Evolutionary conservation across 2,888 invertebrate genomes (phyloP).

Genomic region (Pristionchus mayeri): DNA sequence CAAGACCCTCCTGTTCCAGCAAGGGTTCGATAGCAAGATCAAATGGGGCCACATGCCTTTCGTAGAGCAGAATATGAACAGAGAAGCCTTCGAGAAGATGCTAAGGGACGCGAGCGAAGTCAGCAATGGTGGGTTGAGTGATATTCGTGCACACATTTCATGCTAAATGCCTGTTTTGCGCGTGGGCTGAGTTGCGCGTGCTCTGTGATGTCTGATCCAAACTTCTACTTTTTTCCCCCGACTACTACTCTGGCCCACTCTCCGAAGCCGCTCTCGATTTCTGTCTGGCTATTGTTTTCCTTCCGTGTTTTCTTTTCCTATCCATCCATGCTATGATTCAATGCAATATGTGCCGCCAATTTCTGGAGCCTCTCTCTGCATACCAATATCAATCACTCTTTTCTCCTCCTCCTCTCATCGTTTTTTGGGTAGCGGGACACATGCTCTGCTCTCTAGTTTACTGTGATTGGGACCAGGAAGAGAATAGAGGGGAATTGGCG

Average conservation of each 20-base stretch:
- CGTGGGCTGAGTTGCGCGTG: not conserved
- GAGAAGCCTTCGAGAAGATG: constrained; percentile 81
- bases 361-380: too few species aligned
- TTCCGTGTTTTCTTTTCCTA: constrained; percentile 45
- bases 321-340: constrained; percentile 47
- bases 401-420: not conserved
- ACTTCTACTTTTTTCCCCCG: not conserved
- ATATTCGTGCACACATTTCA: too few species aligned
- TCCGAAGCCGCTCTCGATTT: not conserved
- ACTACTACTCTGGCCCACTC: not conserved
- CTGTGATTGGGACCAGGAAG: constrained; percentile 25
- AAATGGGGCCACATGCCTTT: constrained; percentile 74
- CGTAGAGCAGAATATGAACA: constrained; percentile 83
- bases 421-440: not conserved
- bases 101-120: constrained; percentile 81
- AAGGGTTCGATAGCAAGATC: constrained; percentile 63
- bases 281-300: constrained; percentile 45
- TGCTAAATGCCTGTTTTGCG: not conserved
- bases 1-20: constrained; percentile 67
- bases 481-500: not conserved
- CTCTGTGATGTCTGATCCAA: not conserved
- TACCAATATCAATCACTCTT: not conserved
- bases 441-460: not conserved
- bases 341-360: constrained; percentile 7
- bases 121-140: constrained; percentile 68